phyloP scores from a whole-genome alignment of 2,113 vertebrate genomes.

The Callipepla squamata region DNA sequence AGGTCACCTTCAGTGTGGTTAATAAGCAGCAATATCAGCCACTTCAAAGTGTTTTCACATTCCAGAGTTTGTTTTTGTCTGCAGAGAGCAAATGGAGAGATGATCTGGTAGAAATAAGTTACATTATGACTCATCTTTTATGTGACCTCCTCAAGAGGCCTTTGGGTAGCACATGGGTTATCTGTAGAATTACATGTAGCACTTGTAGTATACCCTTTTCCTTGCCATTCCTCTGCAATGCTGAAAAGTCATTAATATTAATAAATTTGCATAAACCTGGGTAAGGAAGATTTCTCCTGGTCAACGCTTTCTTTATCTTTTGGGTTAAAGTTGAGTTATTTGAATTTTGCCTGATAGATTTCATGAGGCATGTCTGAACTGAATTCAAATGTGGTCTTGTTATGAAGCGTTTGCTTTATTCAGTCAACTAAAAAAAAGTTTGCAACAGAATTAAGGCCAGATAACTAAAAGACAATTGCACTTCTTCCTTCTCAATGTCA shows the following conservation, averaged over 20 bases:
- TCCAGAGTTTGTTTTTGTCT: slow-evolving; percentile 57
- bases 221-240: background rate
- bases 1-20: background rate
- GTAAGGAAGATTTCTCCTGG: background rate
- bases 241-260: slow-evolving; percentile 27
- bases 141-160: slow-evolving; percentile 37
- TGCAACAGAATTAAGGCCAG: background rate
- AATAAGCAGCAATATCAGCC: slow-evolving; percentile 56
- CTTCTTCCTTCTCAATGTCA: background rate
- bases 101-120: slow-evolving; percentile 59
- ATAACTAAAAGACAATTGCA: background rate
- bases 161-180: slow-evolving; percentile 53
- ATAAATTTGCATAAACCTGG: background rate
- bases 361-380: background rate
- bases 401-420: background rate
- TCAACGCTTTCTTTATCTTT: background rate
- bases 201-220: background rate
- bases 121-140: slow-evolving; percentile 58
- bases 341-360: background rate
- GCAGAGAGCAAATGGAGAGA: slow-evolving; percentile 31
- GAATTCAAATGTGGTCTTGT: background rate
- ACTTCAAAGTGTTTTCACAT: slow-evolving; percentile 50
- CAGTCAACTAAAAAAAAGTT: background rate
- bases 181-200: background rate
- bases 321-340: background rate